Conservation (phyloP, 92 coral and sea anemone genomes). For the Heteractis magnifica region DNA sequence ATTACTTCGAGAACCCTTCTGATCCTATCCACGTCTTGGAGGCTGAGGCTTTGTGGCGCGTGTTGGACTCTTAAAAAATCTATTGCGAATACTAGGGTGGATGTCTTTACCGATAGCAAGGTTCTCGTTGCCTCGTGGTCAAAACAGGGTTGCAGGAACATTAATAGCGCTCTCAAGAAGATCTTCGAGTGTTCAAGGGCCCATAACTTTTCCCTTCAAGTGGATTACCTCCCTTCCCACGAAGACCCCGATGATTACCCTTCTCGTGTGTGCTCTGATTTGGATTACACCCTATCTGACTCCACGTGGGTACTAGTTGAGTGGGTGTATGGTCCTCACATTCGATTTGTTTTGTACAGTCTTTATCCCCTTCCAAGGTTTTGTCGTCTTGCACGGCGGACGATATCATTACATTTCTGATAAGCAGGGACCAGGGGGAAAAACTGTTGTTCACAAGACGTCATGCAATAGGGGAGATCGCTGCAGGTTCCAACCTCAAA, state of each 20-base stretch:
- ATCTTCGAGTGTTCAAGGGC: not conserved
- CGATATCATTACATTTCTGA: constrained; percentile 42
- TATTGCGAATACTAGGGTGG: constrained; percentile 27
- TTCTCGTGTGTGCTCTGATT: constrained; percentile 1
- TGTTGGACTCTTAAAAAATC: constrained; percentile 15
- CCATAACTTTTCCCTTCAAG: not conserved
- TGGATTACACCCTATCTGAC: not conserved
- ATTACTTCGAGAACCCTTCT: constrained; percentile 36
- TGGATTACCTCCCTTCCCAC: not conserved
- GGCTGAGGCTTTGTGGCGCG: constrained; percentile 26
- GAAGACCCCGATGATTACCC: constrained; percentile 9
- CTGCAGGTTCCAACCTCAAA: not conserved
- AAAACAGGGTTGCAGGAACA: constrained; percentile 29
- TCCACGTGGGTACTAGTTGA: not conserved
- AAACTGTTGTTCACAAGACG: constrained; percentile 9
- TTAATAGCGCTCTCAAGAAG: not conserved
- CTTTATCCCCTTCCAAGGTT: constrained; percentile 24
- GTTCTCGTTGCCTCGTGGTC: constrained; percentile 26
- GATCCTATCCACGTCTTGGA: constrained; percentile 21
- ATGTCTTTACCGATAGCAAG: constrained; percentile 20
- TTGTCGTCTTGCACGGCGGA: constrained; percentile 37
- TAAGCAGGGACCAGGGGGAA: constrained; percentile 26
- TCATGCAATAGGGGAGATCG: not conserved
- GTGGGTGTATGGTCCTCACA: not conserved
- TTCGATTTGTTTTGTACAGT: constrained; percentile 23